Conservation (phyloP, 2,797 vertebrate genomes). For the Propithecus deckenii region DNA sequence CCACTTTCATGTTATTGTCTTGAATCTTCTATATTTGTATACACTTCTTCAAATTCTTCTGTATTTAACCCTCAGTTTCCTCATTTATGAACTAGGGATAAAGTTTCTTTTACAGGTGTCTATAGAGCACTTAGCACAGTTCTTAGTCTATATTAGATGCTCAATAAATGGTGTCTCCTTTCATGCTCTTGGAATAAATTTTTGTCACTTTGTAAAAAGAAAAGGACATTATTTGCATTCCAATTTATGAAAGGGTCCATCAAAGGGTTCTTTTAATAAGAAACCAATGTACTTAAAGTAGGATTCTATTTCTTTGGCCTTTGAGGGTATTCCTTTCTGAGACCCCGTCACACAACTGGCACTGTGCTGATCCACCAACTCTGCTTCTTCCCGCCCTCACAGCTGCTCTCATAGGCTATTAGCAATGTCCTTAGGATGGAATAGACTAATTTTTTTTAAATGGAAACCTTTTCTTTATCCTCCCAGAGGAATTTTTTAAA, state of each 20-base stretch:
- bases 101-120: not conserved
- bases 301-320: not conserved
- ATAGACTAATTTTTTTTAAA: not conserved
- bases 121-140: not conserved
- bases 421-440: not conserved
- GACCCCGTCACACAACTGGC: not conserved
- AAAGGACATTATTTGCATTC: not conserved
- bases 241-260: not conserved
- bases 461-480: not conserved
- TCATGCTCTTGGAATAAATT: not conserved
- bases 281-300: not conserved
- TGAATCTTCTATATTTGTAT: not conserved
- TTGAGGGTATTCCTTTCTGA: not conserved
- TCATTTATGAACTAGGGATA: not conserved
- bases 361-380: not conserved
- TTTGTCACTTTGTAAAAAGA: not conserved
- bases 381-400: not conserved
- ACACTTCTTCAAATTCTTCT: not conserved
- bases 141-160: not conserved
- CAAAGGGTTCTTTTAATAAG: not conserved
- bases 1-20: not conserved
- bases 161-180: not conserved
- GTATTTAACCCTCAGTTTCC: not conserved
- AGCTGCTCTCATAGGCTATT: not conserved
- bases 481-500: not conserved